Conservation (phyloP, 2,888 invertebrate genomes). For the Netelia inedita region DNA sequence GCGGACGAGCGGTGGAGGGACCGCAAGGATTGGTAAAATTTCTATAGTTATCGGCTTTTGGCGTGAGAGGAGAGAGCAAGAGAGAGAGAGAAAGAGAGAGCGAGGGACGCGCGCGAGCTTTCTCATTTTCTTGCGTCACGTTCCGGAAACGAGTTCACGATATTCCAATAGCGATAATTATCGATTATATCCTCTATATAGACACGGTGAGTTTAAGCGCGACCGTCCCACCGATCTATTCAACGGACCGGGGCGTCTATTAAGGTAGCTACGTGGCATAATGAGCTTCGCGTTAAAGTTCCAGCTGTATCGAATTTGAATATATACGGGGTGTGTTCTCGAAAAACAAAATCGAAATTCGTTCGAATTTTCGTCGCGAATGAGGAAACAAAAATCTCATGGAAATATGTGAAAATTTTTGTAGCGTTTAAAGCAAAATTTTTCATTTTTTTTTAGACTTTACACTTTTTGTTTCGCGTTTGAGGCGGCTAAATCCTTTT, state of each 20-base stretch:
- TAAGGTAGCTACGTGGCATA: slow-evolving; percentile 60
- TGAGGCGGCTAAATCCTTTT: neutral
- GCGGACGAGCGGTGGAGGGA: neutral
- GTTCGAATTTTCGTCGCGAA: neutral
- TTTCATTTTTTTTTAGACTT: neutral
- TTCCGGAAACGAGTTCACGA: slow-evolving; percentile 68
- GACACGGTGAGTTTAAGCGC: slow-evolving; percentile 49
- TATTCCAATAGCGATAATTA: slow-evolving; percentile 71
- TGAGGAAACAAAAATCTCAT: neutral
- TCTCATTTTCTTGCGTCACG: slow-evolving; percentile 70
- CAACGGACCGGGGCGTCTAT: slow-evolving; percentile 53
- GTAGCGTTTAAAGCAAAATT: neutral
- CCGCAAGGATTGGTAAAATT: neutral
- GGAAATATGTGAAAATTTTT: neutral
- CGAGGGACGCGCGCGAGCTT: slow-evolving; percentile 39
- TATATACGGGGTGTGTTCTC: slow-evolving; percentile 20
- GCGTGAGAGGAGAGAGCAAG: neutral
- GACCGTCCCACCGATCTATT: slow-evolving; percentile 41
- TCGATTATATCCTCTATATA: slow-evolving; percentile 61
- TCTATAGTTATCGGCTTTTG: neutral
- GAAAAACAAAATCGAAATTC: neutral
- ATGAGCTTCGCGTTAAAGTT: slow-evolving; percentile 63
- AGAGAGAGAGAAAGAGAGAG: slow-evolving; percentile 2
- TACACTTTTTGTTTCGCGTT: too few species aligned
- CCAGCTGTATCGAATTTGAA: slow-evolving; percentile 34